A percentile compares a stretch with the other conserved stretches of the same genome.
Evolutionary conservation across 2,888 invertebrate genomes (phyloP).

Genomic region (Torymus tubicola): DNA sequence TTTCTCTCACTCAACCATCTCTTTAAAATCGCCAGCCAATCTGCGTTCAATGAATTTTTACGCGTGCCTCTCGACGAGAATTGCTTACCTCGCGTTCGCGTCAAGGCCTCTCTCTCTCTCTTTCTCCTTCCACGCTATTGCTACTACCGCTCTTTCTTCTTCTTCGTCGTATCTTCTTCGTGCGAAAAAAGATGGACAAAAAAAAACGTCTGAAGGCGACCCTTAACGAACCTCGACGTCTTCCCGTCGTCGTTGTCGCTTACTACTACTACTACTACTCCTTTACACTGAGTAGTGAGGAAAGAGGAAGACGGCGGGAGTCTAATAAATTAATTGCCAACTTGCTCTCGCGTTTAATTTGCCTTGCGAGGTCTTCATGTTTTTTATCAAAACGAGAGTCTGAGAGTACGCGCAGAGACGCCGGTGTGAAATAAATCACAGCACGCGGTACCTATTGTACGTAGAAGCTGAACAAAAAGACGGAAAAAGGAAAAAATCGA

Average conservation of each 20-base stretch:
- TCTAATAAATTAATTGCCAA: conserved; percentile 44
- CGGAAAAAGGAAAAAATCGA: conserved; percentile 16
- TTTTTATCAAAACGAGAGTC: no score
- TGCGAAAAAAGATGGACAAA: neutral
- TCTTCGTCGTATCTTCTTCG: no score
- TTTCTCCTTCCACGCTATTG: neutral
- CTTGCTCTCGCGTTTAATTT: neutral
- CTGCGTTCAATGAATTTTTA: conserved; percentile 16
- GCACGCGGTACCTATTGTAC: neutral
- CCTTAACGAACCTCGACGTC: conserved; percentile 40
- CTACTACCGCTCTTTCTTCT: no score
- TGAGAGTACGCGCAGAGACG: no score
- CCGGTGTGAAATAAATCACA: neutral
- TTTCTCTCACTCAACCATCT: no score
- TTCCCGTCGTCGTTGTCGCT: conserved; percentile 24
- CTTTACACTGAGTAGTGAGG: neutral
- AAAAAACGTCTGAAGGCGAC: neutral
- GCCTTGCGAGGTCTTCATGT: no score
- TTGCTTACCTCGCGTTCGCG: conserved; percentile 7
- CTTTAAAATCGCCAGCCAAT: neutral
- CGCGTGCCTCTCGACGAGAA: neutral
- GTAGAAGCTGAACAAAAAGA: neutral
- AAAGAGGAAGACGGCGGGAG: neutral
- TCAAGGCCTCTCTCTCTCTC: neutral
- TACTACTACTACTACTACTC: neutral